Evolutionary conservation across 2,888 invertebrate genomes (phyloP).

Genomic region (Punctoribates punctum): DNA sequence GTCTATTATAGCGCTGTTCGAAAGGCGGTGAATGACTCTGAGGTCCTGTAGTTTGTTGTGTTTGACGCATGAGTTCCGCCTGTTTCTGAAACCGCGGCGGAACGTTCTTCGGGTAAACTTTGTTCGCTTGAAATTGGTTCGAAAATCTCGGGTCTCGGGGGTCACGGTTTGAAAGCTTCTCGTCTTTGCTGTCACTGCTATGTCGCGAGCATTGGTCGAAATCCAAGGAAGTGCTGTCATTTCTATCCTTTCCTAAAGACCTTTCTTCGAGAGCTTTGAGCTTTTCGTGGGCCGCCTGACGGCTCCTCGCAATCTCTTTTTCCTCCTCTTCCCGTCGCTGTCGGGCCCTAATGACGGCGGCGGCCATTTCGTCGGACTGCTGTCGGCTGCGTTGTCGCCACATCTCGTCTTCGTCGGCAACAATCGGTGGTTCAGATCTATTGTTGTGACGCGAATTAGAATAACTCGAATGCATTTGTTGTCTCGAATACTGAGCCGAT

Average conservation of each 20-base stretch:
- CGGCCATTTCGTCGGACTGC: slow-evolving; percentile 68
- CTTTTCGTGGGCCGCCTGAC: slow-evolving; percentile 63
- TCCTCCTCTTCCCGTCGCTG: slow-evolving; percentile 85
- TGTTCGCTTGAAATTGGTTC: slow-evolving; percentile 48
- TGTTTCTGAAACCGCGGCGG: slow-evolving; percentile 81
- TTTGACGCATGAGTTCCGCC: slow-evolving; percentile 54
- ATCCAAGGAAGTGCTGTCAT: not conserved
- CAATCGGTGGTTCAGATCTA: slow-evolving; percentile 26
- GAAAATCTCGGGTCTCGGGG: slow-evolving; percentile 37
- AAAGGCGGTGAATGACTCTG: not conserved
- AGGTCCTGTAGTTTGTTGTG: slow-evolving; percentile 46
- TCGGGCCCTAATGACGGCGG: slow-evolving; percentile 75
- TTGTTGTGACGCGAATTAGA: slow-evolving; percentile 24
- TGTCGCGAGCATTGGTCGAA: slow-evolving; percentile 48
- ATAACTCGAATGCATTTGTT: slow-evolving; percentile 30
- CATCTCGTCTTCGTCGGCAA: slow-evolving; percentile 62
- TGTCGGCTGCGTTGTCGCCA: slow-evolving; percentile 69
- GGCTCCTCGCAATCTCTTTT: slow-evolving; percentile 61
- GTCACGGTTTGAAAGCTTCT: slow-evolving; percentile 44
- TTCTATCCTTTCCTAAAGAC: slow-evolving; percentile 52
- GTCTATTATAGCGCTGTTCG: slow-evolving; percentile 1
- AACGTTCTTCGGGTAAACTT: slow-evolving; percentile 74
- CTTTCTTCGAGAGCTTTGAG: slow-evolving; percentile 67
- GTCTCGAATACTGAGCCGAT: slow-evolving; percentile 1
- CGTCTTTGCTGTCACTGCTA: slow-evolving; percentile 54